Percentiles rank a stretch among this genome's conserved stretches.
phyloP scores from a whole-genome alignment of 2,113 vertebrate species.

The Nycticryphes semicollaris region DNA sequence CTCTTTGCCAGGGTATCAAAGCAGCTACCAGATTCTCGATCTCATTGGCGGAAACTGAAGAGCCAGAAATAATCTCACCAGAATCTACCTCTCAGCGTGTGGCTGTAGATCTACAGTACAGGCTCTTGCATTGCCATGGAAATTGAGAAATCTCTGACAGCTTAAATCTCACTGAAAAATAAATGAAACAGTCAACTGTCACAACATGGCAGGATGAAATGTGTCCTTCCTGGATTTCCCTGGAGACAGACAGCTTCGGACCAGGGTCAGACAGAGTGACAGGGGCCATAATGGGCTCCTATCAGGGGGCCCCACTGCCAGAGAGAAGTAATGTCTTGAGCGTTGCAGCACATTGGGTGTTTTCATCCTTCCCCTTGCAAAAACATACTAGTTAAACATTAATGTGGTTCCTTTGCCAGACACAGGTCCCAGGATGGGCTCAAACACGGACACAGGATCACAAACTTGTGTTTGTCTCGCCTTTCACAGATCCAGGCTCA shows the following conservation, averaged over 20 bases:
- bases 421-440: background rate
- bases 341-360: background rate
- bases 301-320: background rate
- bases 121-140: slow-evolving; percentile 1
- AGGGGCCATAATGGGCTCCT: background rate
- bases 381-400: background rate
- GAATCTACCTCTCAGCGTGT: background rate
- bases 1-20: background rate
- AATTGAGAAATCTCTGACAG: background rate
- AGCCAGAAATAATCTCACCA: background rate
- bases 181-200: background rate
- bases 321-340: background rate
- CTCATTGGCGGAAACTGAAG: background rate
- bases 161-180: background rate
- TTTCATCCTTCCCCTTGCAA: background rate
- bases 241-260: background rate
- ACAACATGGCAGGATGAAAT: background rate
- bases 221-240: background rate
- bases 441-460: background rate
- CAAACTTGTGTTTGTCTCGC: background rate
- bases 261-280: background rate
- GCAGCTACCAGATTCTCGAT: background rate
- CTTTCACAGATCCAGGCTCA: background rate
- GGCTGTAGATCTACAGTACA: background rate
- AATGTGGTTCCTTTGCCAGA: background rate